Evolutionary conservation across 2,888 invertebrate species (phyloP).

Genomic region (Creontiades dilutus): DNA sequence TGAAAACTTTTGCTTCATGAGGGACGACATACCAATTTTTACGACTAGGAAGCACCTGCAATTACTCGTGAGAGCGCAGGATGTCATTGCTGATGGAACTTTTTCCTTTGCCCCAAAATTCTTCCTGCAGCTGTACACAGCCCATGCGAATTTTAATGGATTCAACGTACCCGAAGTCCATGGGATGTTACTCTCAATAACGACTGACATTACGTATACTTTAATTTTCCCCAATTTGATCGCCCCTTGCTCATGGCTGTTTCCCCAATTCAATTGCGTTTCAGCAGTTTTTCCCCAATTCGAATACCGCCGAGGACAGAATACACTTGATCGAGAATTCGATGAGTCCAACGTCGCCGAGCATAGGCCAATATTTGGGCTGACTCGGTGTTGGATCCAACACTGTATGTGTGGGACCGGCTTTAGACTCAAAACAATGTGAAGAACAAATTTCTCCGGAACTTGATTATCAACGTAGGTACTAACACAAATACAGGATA

Average conservation of each 20-base stretch:
- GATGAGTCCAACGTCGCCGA: no score
- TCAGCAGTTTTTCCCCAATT: neutral
- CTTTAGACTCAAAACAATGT: no score
- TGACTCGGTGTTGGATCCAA: no score
- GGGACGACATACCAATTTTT: conserved; percentile 50
- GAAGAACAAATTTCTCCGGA: no score
- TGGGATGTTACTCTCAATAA: neutral
- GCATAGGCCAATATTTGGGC: no score
- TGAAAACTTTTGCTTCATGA: conserved; percentile 36
- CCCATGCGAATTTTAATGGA: conserved; percentile 9
- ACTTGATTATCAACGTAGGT: no score
- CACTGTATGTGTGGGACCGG: no score
- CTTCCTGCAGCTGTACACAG: conserved; percentile 43
- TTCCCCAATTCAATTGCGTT: conserved; percentile 15
- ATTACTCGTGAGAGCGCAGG: neutral
- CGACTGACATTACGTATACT: neutral
- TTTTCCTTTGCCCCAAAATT: conserved; percentile 54
- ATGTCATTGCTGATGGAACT: conserved; percentile 43
- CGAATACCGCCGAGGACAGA: neutral
- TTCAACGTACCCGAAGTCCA: conserved; percentile 30
- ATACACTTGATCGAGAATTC: no score
- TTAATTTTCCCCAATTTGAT: conserved; percentile 2
- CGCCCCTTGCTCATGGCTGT: neutral
- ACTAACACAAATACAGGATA: no score
- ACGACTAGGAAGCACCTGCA: conserved; percentile 19